Evolutionary conservation across 2,888 invertebrate species (phyloP), one percentile per base, ranked within the genome.

Genomic region (Microchrysa polita): DNA sequence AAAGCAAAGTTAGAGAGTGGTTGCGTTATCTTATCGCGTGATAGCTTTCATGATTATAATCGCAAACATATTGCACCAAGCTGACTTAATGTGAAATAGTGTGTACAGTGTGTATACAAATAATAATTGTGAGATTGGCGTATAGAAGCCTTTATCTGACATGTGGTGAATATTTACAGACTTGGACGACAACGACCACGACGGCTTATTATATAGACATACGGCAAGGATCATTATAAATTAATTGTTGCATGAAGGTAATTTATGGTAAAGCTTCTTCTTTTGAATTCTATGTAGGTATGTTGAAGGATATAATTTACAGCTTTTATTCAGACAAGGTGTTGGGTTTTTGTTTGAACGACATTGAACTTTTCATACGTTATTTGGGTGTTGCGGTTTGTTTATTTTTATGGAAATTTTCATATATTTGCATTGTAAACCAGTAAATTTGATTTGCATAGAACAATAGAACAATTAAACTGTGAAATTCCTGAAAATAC

Each of bases 231-330:
- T 4, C 16, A 27, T 5, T 1, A 52, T 52, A 53, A 52, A 52
- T 67, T 42, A 48, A 22, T 67, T 52, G 67, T 67, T 53, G 18
- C 42, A 53, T 67, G 67, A 22, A 67, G 52, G 67, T 67, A 67
- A 67, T 67, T 67, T 53, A 22, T 34, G 23, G 52, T 52, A 20
- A 20, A 20, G 27, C 52, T 10, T 53, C 67, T n/a, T 52, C 40
- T 61, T 40, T 12, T 48, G 4, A n/a, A 34, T 34, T 23, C 12
- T 60, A 60, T 60, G 23, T 5, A n/a, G 40, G 23, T 10, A 16
- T 61, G 61, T 16, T 23, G 10, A 18, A 61, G 20, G 40, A 5
- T 40, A 61, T 61, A 61, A 40, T 16, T 61, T 40, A 61, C 14
- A n/a, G 40, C 40, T 61, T 34, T 61, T 61, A 40, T 61, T 61